Evolutionary conservation across 2,888 invertebrate genomes (phyloP).

Genomic region (Drosophila maculinotata): DNA sequence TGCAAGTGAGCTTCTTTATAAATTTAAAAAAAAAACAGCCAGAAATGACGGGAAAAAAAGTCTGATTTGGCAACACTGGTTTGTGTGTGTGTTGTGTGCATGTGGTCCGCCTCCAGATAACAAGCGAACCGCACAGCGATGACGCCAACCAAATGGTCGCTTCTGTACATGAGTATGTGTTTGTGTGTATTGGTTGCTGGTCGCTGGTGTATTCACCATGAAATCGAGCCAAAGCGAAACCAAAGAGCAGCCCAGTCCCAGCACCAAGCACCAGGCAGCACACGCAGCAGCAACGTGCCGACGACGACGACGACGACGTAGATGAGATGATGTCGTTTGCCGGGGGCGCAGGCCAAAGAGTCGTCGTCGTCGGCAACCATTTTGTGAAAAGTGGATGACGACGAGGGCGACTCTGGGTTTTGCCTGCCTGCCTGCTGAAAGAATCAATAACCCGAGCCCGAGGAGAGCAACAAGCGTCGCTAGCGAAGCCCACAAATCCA

Average conservation of each 20-base stretch:
- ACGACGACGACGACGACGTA: constrained; percentile 47
- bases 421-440: constrained; percentile 39
- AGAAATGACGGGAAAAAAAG: too few relatives aligned
- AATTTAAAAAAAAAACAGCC: too few relatives aligned
- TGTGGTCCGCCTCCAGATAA: constrained; percentile 81
- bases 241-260: constrained; percentile 61
- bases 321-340: constrained; percentile 70
- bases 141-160: constrained; percentile 71
- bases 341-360: constrained; percentile 73
- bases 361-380: constrained; percentile 61
- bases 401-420: constrained; percentile 49
- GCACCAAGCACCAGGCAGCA: constrained; percentile 52
- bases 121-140: constrained; percentile 72
- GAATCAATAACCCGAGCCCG: constrained; percentile 70
- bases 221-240: constrained; percentile 78
- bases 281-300: constrained; percentile 70
- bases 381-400: constrained; percentile 68
- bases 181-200: constrained; percentile 31
- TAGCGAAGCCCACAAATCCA: constrained; percentile 73
- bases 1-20: too few relatives aligned
- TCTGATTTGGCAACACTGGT: too few relatives aligned
- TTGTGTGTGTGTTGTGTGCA: constrained; percentile 45
- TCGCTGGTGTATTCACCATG: constrained; percentile 67
- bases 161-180: constrained; percentile 7
- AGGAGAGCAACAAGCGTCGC: constrained; percentile 55